Evolutionary conservation across 2,888 invertebrate species (phyloP).

Genomic region (Catonia carolina): DNA sequence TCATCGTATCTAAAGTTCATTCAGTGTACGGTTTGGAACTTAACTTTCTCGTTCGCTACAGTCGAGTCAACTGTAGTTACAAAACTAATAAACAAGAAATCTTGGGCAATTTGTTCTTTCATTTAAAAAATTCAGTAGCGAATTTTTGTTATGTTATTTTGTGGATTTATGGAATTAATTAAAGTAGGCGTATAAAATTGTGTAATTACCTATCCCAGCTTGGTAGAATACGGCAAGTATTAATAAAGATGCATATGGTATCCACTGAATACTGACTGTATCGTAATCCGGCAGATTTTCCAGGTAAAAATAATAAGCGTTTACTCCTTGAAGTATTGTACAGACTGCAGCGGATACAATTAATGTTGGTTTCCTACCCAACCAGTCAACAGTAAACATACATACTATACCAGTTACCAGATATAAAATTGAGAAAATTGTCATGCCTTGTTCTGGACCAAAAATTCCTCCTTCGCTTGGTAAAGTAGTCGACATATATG

Average conservation of each 20-base stretch:
- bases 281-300: conserved; percentile 34
- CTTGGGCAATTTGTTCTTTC: no score
- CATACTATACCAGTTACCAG: conserved; percentile 26
- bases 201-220: conserved; percentile 47
- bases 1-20: no score
- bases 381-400: conserved; percentile 26
- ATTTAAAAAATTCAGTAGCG: no score
- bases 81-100: no score
- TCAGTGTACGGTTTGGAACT: no score
- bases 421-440: conserved; percentile 28
- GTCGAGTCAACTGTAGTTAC: no score
- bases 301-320: conserved; percentile 29
- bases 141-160: no score
- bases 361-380: conserved; percentile 31
- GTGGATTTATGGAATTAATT: no score
- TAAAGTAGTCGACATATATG: conserved; percentile 30
- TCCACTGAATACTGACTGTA: conserved; percentile 43
- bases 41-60: no score
- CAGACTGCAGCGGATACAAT: conserved; percentile 26
- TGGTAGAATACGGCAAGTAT: conserved; percentile 55
- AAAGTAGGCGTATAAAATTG: no score
- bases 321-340: conserved; percentile 23
- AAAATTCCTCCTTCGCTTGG: conserved; percentile 27
- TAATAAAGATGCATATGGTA: conserved; percentile 49
- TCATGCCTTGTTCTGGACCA: conserved; percentile 25